Evolutionary conservation across 2,888 invertebrate species (phyloP).

Genomic region (Mechanitis mazaeus): DNA sequence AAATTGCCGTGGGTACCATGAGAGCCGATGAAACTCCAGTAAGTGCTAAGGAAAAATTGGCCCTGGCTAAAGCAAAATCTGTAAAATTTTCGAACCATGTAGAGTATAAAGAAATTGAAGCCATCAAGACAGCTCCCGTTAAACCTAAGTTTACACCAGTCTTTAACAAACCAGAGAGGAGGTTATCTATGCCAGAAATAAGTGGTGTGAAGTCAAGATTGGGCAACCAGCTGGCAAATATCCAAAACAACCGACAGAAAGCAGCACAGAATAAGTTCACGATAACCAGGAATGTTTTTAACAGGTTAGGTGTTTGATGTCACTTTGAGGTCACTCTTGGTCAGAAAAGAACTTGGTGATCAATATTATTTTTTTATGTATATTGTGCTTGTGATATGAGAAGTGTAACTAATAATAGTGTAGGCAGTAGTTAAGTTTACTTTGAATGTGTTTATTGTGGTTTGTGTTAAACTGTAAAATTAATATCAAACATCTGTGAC

Average conservation of each 20-base stretch:
- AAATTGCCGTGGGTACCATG: slow-evolving; percentile 62
- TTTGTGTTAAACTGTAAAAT: no score
- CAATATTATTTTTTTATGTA: no score
- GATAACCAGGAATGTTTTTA: slow-evolving; percentile 60
- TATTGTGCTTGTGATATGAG: no score
- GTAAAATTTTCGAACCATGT: slow-evolving; percentile 67
- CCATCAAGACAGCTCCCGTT: slow-evolving; percentile 26
- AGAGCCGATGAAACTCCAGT: slow-evolving; percentile 65
- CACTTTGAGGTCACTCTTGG: background rate
- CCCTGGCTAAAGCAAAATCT: slow-evolving; percentile 54
- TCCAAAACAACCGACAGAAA: background rate
- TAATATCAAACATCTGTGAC: no score
- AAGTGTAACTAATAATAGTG: no score
- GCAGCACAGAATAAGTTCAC: slow-evolving; percentile 44
- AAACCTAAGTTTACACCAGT: slow-evolving; percentile 41
- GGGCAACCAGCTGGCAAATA: slow-evolving; percentile 42
- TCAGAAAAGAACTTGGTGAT: background rate
- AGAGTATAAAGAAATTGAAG: slow-evolving; percentile 68
- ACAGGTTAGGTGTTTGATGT: slow-evolving; percentile 58
- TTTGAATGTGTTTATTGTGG: no score
- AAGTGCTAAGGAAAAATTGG: slow-evolving; percentile 62
- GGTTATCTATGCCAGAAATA: slow-evolving; percentile 59
- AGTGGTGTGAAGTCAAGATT: slow-evolving; percentile 53
- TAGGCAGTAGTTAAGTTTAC: no score
- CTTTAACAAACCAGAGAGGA: slow-evolving; percentile 66